Evolutionary conservation across 2,113 vertebrate genomes (phyloP).

Genomic region (Hippopotamus amphibius): DNA sequence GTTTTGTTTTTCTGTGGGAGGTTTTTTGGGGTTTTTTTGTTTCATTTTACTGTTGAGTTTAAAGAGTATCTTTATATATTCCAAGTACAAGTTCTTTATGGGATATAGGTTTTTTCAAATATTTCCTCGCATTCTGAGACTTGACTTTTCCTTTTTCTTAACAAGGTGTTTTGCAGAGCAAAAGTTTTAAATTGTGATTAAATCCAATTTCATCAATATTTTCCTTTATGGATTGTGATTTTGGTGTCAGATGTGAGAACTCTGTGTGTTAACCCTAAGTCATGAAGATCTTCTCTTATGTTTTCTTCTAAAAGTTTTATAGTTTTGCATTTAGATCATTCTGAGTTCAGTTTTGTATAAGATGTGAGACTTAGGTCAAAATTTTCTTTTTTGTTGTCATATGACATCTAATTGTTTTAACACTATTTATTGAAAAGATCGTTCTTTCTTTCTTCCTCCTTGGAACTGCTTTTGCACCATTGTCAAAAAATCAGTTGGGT

Average conservation of each 20-base stretch:
- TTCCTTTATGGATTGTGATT: background rate
- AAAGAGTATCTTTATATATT: background rate
- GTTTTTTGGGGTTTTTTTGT: background rate
- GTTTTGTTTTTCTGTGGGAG: background rate
- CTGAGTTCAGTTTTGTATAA: slow-evolving; percentile 32
- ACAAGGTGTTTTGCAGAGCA: background rate
- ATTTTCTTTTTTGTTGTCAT: background rate
- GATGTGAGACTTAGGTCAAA: background rate
- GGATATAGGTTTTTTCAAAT: background rate
- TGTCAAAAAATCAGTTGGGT: background rate
- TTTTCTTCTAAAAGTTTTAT: slow-evolving; percentile 32
- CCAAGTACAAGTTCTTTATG: background rate
- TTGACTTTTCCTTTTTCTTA: background rate
- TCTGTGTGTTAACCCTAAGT: background rate
- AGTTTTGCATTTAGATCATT: background rate
- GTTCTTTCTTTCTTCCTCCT: background rate
- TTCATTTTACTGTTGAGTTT: slow-evolving; percentile 41
- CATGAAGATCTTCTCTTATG: background rate
- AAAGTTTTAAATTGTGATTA: slow-evolving; percentile 2
- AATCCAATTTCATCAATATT: background rate
- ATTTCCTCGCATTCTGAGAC: background rate
- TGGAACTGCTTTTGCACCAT: background rate
- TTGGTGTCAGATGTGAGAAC: background rate
- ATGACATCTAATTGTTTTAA: background rate
- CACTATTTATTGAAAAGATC: background rate